A percentile compares a stretch with the other conserved stretches of the same genome.
Conservation (phyloP, 2,113 vertebrate species). For the Phoenicopterus ruber region DNA sequence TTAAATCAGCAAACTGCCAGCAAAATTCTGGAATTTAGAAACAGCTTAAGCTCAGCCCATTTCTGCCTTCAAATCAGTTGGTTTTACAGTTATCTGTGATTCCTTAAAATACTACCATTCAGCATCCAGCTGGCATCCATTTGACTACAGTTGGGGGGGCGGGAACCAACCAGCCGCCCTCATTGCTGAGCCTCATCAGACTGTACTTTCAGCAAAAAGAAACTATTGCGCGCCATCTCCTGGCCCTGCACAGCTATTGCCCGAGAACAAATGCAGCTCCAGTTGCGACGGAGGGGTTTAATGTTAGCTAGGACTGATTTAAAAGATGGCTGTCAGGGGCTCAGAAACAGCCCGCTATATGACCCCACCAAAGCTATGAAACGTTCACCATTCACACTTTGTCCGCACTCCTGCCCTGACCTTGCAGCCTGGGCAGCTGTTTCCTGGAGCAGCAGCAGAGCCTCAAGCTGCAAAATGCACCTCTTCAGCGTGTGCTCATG, state of each 20-base stretch:
- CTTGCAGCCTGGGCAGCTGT: background rate
- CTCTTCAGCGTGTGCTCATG: background rate
- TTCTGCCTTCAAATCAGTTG: background rate
- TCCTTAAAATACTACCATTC: background rate
- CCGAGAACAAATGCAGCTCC: background rate
- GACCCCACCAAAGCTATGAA: too few species aligned
- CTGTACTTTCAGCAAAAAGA: background rate
- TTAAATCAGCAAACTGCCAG: background rate
- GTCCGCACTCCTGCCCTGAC: background rate
- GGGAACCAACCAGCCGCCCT: background rate
- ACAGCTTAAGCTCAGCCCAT: background rate
- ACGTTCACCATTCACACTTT: fast-evolving
- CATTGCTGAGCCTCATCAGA: background rate
- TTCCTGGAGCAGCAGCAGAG: background rate
- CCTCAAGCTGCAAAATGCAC: background rate
- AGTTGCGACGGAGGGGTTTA: fast-evolving
- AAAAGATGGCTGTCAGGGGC: background rate
- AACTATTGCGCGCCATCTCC: background rate
- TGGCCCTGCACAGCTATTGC: background rate
- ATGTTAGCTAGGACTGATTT: background rate
- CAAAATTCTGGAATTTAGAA: background rate
- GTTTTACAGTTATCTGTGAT: background rate
- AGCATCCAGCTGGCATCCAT: background rate
- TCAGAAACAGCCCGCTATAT: too few species aligned
- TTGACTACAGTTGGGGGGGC: background rate